A percentile compares a stretch with the other conserved stretches of the same genome.
Evolutionary conservation across 1,140 invertebrate genomes (phyloP).

Genomic region (Metaphire vulgaris): DNA sequence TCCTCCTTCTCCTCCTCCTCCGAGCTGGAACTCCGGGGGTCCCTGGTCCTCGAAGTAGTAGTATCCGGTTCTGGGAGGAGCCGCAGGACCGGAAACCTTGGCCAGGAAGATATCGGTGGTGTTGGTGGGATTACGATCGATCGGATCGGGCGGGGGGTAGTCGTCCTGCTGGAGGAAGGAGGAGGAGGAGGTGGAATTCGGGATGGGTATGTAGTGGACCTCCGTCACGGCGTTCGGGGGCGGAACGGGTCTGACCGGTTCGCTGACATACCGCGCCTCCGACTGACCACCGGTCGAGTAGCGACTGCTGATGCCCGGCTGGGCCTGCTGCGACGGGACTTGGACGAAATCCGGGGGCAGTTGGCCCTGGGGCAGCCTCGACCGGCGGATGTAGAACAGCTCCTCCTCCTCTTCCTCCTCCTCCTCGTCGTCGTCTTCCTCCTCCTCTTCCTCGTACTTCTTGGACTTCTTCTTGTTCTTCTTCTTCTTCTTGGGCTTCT

Average conservation of each 20-base stretch:
- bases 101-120: neutral
- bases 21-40: neutral
- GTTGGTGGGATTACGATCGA: neutral
- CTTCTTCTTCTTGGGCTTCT: neutral
- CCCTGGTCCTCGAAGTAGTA: neutral
- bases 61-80: too few species aligned
- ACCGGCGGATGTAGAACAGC: neutral
- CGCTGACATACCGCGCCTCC: neutral
- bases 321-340: neutral
- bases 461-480: conserved; percentile 5
- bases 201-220: neutral
- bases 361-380: neutral
- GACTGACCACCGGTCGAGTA: neutral
- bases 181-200: neutral
- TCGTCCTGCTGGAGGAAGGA: too few species aligned
- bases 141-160: neutral
- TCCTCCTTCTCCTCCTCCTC: too few species aligned
- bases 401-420: conserved; percentile 9
- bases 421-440: neutral
- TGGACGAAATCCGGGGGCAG: neutral
- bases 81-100: neutral
- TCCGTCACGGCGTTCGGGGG: neutral
- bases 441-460: neutral
- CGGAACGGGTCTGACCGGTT: neutral
- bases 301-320: neutral